These are phyloP conservation scores for Rhea americana DNA, from an alignment of 2,113 vertebrate genomes.

Conservation along the genomic window DNA sequence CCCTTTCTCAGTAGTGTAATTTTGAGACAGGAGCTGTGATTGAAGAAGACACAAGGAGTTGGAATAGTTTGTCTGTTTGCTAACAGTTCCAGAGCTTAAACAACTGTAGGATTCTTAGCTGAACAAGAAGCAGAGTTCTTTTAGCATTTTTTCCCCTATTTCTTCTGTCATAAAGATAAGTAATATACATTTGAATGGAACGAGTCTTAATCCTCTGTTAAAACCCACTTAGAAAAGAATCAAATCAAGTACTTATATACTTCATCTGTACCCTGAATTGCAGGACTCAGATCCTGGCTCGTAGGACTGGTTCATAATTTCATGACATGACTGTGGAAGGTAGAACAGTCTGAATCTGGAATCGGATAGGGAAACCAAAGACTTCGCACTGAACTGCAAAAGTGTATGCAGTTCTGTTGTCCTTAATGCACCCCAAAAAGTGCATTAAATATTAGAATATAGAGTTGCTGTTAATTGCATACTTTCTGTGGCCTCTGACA, in stretches of 20 bases:
- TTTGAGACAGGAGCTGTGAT: neutral
- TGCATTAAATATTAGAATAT: neutral
- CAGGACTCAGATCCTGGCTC: neutral
- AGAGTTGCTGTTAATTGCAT: no score
- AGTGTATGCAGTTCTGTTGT: no score
- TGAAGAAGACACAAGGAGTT: neutral
- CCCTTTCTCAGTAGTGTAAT: neutral
- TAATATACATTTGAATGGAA: neutral
- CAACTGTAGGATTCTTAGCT: neutral
- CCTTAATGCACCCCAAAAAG: neutral
- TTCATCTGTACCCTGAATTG: neutral
- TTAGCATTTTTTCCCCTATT: neutral
- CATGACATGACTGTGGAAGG: neutral
- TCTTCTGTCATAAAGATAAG: neutral
- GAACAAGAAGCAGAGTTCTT: neutral
- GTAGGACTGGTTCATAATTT: neutral
- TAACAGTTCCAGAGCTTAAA: accelerated
- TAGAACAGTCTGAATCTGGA: neutral
- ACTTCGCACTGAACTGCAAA: neutral
- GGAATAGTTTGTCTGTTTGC: neutral
- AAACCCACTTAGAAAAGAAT: neutral
- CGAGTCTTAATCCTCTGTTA: neutral
- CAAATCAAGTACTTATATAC: neutral
- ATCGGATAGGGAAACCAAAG: neutral
- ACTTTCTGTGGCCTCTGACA: neutral